phyloP scores from a whole-genome alignment of 2,797 vertebrate species.

The Ambastaia sidthimunki region DNA sequence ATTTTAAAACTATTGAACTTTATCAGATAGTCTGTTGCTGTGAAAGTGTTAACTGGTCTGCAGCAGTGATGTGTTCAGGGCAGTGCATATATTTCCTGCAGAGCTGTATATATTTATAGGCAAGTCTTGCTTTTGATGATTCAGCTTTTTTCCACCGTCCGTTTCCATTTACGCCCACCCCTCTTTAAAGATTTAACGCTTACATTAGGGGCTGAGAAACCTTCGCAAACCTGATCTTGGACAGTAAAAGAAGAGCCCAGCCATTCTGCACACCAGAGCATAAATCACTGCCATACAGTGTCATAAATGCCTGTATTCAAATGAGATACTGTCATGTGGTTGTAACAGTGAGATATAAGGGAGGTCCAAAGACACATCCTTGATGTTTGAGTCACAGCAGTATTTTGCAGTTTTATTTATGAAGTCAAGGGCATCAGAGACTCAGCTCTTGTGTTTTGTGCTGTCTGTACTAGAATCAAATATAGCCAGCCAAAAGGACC shows the following conservation, averaged over 20 bases:
- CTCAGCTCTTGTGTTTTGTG: conserved; percentile 28
- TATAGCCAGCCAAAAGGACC: background rate
- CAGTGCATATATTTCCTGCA: background rate
- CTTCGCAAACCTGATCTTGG: background rate
- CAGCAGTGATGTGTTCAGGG: background rate
- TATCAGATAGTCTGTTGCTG: too few relatives aligned
- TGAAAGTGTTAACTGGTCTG: too few relatives aligned
- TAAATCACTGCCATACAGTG: conserved; percentile 19
- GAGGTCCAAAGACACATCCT: too few relatives aligned
- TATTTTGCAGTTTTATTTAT: conserved; percentile 46
- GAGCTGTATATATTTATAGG: conserved; percentile 13
- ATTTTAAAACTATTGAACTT: too few relatives aligned
- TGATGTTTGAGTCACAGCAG: conserved; percentile 33
- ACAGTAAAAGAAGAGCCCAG: conserved; percentile 22
- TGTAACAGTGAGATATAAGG: background rate
- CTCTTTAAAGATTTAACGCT: conserved; percentile 38
- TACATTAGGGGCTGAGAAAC: conserved; percentile 14
- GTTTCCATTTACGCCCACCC: conserved; percentile 4
- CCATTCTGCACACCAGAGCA: background rate
- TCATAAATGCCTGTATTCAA: conserved; percentile 32
- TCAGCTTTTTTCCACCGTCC: conserved; percentile 18
- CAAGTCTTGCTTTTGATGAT: conserved; percentile 29
- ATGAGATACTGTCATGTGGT: conserved; percentile 10
- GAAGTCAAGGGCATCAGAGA: conserved; percentile 9
- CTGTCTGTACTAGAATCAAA: too few relatives aligned